A percentile compares a stretch with the other conserved stretches of the same genome.
phyloP scores from a whole-genome alignment of 2,888 invertebrate genomes.

The Scrobipalpa costella region DNA sequence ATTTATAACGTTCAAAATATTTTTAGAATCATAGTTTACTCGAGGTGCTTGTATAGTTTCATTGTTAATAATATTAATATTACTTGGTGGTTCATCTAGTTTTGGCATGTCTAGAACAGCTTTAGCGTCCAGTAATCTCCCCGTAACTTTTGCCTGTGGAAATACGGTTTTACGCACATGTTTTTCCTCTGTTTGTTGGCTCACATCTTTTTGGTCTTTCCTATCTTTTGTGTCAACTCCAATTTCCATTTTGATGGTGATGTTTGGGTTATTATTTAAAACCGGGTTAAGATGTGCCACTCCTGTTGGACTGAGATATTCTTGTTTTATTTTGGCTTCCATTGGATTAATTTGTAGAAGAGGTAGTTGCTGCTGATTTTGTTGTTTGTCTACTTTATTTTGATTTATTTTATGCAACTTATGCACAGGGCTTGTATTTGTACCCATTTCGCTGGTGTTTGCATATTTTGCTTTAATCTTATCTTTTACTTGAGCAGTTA shows the following conservation, averaged over 20 bases:
- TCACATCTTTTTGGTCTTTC: slow-evolving; percentile 22
- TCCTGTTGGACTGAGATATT: slow-evolving; percentile 29
- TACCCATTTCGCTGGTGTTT: slow-evolving; percentile 41
- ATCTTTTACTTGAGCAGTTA: slow-evolving; percentile 33
- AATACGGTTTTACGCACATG: slow-evolving; percentile 69
- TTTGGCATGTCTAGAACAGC: slow-evolving; percentile 24
- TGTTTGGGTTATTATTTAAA: slow-evolving; percentile 17
- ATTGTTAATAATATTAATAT: slow-evolving; percentile 5
- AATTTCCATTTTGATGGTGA: slow-evolving; percentile 25
- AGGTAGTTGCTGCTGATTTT: slow-evolving; percentile 27
- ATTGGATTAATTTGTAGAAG: slow-evolving; percentile 38
- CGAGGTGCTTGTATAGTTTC: neutral
- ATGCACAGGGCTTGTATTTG: slow-evolving; percentile 36
- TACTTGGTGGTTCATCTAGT: slow-evolving; percentile 13
- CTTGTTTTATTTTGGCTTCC: slow-evolving; percentile 35
- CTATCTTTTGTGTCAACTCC: slow-evolving; percentile 29
- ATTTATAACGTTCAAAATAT: neutral
- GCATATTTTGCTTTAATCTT: slow-evolving; percentile 42
- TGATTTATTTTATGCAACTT: slow-evolving; percentile 31
- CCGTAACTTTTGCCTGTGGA: slow-evolving; percentile 71
- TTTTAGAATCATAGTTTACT: slow-evolving; percentile 22
- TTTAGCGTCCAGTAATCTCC: slow-evolving; percentile 59
- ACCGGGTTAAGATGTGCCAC: slow-evolving; percentile 7
- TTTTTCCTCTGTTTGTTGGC: slow-evolving; percentile 50
- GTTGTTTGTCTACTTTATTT: slow-evolving; percentile 35